Evolutionary conservation across 2,888 invertebrate species (phyloP), one percentile per base, ranked within the genome.

Genomic region (Eupithecia subumbrata): DNA sequence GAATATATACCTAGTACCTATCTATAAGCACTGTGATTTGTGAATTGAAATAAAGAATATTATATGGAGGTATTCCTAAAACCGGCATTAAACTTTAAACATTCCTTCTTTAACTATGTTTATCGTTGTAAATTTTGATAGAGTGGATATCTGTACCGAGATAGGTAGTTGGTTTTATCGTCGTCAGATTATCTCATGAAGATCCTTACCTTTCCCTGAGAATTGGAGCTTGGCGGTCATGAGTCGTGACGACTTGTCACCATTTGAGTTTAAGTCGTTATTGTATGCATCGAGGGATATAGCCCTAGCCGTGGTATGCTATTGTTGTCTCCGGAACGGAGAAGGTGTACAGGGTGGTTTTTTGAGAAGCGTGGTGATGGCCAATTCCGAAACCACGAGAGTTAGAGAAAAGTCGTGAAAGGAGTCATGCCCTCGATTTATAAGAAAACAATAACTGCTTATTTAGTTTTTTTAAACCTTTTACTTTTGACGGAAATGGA

Each of bases 181-280:
- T n/a, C 40, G 43, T 22, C 7, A 40, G 7, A 43, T 64, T 22
- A 68, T 43, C 22, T 68, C 25, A 22, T 22, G 68, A 43, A 25
- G 68, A 45, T 43, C 40, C 37, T 43, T 67, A n/a, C 67, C 25
- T 43, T 67, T 11, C 67, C 16, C 25, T 82, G 78, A 68, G 82
- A 83, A 83, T 78, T 74, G 78, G 82, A 78, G 79, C 81, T 80
- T 25, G 69, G 63, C 14, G 12, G 30, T 76, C 78, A 75, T 79
- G 78, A 71, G 12, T 74, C 71, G 69, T 75, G 73, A 68, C 70
- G 16, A 68, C 68, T 40, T 68, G 43, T 43, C 40, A 43, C 60
- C 22, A 56, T 56, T 11, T 56, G 18, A 22, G 56, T 56, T 56
- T 56, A 56, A 22, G 56, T n/a, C 22, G 56, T 22, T 22, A 22